These are phyloP conservation scores for Florisuga fusca DNA, from an alignment of 2,797 vertebrate genomes.

Conservation along the genomic window DNA sequence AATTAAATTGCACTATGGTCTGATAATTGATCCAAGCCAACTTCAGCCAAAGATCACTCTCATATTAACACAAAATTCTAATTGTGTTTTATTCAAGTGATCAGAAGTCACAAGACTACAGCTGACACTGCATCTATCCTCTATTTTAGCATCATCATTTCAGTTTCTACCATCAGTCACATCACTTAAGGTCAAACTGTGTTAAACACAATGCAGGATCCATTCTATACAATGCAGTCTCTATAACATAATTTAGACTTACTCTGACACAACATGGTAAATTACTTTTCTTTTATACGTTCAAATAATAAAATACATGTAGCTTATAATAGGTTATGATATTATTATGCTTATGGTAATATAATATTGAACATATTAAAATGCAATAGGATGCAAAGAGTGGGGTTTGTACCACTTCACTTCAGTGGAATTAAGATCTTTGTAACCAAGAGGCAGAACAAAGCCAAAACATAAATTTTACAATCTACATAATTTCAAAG, in stretches of 20 bases:
- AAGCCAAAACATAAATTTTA: conserved; percentile 34
- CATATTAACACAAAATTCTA: background rate
- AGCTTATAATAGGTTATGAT: conserved; percentile 23
- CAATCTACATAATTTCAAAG: background rate
- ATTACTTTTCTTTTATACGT: background rate
- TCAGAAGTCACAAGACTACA: background rate
- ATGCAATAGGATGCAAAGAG: background rate
- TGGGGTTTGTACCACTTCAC: background rate
- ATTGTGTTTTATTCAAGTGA: background rate
- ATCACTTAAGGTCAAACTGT: background rate
- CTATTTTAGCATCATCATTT: background rate
- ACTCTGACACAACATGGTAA: background rate
- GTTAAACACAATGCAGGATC: background rate
- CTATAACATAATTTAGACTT: background rate
- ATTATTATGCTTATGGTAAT: conserved; percentile 2
- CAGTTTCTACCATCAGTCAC: background rate
- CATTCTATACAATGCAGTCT: background rate
- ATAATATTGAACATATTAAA: background rate
- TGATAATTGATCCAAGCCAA: background rate
- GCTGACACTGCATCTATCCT: background rate
- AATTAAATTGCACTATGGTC: background rate
- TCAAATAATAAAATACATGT: conserved; percentile 30
- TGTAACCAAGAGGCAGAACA: conserved; percentile 26
- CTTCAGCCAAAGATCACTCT: background rate
- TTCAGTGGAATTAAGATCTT: conserved; percentile 3